phyloP scores from a whole-genome alignment of 1,140 invertebrate species.

The Oncopodura yosiiana region DNA sequence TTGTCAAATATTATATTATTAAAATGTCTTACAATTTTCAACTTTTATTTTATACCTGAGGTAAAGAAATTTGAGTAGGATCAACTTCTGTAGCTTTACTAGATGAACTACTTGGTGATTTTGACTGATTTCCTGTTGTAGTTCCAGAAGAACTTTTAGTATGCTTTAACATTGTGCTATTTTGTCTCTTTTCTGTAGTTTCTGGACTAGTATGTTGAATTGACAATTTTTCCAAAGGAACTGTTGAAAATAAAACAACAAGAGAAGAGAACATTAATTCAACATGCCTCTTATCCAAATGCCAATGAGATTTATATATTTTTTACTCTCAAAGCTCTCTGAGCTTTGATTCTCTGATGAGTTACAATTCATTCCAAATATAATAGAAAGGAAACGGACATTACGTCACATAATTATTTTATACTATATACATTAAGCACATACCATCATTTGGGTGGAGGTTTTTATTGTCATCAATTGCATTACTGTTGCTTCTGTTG shows the following conservation, averaged over 20 bases:
- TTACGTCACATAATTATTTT: slow-evolving; percentile 19
- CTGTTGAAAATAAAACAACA: too few relatives aligned
- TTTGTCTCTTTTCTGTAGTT: not conserved
- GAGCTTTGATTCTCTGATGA: too few relatives aligned
- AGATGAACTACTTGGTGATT: slow-evolving; percentile 1
- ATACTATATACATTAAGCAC: too few relatives aligned
- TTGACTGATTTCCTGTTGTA: not conserved
- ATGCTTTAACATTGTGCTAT: slow-evolving; percentile 25
- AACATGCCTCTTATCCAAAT: too few relatives aligned
- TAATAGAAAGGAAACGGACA: slow-evolving; percentile 27
- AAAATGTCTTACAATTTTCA: not conserved
- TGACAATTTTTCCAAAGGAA: not conserved
- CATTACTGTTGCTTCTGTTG: not conserved
- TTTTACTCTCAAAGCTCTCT: too few relatives aligned
- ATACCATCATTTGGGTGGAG: slow-evolving; percentile 22
- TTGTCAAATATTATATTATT: not conserved
- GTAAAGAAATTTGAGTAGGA: not conserved
- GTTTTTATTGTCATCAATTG: not conserved
- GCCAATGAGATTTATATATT: too few relatives aligned
- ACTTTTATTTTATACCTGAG: not conserved
- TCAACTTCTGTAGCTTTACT: not conserved
- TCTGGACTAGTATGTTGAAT: too few relatives aligned
- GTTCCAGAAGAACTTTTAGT: slow-evolving; percentile 7
- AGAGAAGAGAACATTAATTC: too few relatives aligned
- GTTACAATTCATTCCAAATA: too few relatives aligned